phyloP scores from a whole-genome alignment of 2,888 invertebrate genomes.

The Synanthedon vespiformis region DNA sequence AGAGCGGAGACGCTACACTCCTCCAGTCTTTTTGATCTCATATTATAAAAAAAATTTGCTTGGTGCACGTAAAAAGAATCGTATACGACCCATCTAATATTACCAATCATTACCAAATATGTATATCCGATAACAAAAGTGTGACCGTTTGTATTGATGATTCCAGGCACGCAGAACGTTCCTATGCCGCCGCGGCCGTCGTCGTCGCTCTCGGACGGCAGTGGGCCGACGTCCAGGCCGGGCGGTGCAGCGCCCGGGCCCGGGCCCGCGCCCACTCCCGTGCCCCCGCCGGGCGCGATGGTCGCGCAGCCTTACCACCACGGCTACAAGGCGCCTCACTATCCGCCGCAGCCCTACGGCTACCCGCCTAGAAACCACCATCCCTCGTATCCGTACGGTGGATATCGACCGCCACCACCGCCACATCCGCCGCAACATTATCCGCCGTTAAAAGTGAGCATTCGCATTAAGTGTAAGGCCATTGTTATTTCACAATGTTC shows the following conservation, averaged over 20 bases:
- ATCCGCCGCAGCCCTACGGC: conserved; percentile 60
- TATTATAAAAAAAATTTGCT: too few relatives aligned
- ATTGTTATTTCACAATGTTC: not conserved
- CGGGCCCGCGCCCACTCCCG: conserved; percentile 34
- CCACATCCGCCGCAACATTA: conserved; percentile 59
- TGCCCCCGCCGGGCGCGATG: conserved; percentile 51
- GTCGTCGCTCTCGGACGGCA: conserved; percentile 77
- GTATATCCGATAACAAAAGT: not conserved
- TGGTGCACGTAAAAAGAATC: too few relatives aligned
- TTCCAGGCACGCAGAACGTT: conserved; percentile 89
- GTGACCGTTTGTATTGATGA: not conserved
- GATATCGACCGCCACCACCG: conserved; percentile 41
- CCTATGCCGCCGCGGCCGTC: conserved; percentile 96
- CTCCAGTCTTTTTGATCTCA: too few relatives aligned
- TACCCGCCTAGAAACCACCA: conserved; percentile 62
- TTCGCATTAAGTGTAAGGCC: not conserved
- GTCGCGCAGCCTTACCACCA: conserved; percentile 58
- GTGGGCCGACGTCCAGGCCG: conserved; percentile 45
- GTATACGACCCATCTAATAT: too few relatives aligned
- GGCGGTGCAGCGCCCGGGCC: conserved; percentile 33
- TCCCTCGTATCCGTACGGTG: conserved; percentile 51
- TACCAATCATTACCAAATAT: too few relatives aligned
- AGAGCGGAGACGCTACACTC: too few relatives aligned
- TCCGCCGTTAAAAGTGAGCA: conserved; percentile 48
- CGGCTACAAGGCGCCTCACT: conserved; percentile 55